Base-by-base conservation (phyloP, 2,113 vertebrate species). In the Pholis gunnellus region DNA sequence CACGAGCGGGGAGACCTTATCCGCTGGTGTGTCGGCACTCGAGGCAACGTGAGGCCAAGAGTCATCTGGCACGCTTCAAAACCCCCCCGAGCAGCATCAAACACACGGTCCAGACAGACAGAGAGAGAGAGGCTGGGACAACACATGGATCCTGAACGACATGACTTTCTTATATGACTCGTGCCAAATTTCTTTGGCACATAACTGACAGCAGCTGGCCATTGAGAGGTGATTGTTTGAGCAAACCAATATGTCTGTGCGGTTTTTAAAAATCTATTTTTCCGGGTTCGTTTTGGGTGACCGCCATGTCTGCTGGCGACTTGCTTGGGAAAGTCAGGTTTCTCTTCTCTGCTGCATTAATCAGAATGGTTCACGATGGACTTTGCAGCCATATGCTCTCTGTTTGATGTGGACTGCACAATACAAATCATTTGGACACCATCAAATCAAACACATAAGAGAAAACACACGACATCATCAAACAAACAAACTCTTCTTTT, bases 231-330 rank as follows among this genome's bases (percentile, higher is more conserved):
- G 25, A 82, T 81, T 81, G 79, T 90, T 85, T 79, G 44, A 85
- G 68, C 74, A 85, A 87, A 91, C 67, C 90, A 89, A 75, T 79
- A 90, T 85, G 84, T 90, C 71, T 71, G 64, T 87, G 76, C 63
- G 85, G 80, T 89, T 92, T 87, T 92, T 87, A 66, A 44, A 84
- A 83, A 87, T 89, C 65, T 25, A 72, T 82, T 78, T 87, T 89
- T 82, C 52, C n/a, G 42, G 72, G 86, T 86, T 71, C n/a, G 20
- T 63, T 78, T 83, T 52, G 79, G 74, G 64, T 56, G 75, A 50
- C 69, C 61, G 72, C 86, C 50, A 71, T 60, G 75, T 85, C 81
- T 91, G 73, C 67, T 78, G 67, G 75, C 69, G 75, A 74, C 82
- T 67, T 64, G 15, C 64, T 81, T 60, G 36, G 56, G 82, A 83